Evolutionary conservation across 2,888 invertebrate species (phyloP), one percentile per base, ranked within the genome.

Genomic region (Erebia epiphron): DNA sequence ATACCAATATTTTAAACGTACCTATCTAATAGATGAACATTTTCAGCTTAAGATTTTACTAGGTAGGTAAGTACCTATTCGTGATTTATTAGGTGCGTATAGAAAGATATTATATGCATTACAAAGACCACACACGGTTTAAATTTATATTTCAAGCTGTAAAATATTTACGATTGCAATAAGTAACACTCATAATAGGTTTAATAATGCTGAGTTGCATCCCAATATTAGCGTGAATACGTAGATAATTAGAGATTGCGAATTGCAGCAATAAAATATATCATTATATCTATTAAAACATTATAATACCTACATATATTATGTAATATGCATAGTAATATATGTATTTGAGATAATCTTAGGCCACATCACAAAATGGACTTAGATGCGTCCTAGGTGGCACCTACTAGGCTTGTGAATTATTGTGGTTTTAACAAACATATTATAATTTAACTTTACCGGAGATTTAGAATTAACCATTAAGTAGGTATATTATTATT

Each of bases 121-220:
- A 14, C 5, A 60, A 60, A 14, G 41, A 60, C 60, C 60, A 60
- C 58, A 43, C 60, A 43, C 60, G 7, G 18, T 10, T 60, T 21
- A 21, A 21, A 21, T 21, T 26, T 43, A 60, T 43, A 18, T 60
- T 35, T 35, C 0, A 35, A 35, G 35, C 35, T 35, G 35, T 35
- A 35, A 49, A 13, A 14, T 46, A n/a, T 60, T 60, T 60, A 60
- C 14, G 60, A 60, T 2, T 43, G 43, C 43, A 43, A 43, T 35
- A 35, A 7, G 35, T 60, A 11, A 60, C 43, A 21, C 21, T 21
- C 21, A 26, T 21, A 21, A 1, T 21, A 2, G 21, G 21, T 21
- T n/a, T n/a, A n/a, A 21, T 2, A 43, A 2, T 43, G 41, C 60
- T 60, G 60, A 43, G 43, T 60, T 9, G 16, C 43, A 16, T 11